Evolutionary conservation across 2,797 vertebrate genomes (phyloP).

Genomic region (Arctocebus calabarensis): DNA sequence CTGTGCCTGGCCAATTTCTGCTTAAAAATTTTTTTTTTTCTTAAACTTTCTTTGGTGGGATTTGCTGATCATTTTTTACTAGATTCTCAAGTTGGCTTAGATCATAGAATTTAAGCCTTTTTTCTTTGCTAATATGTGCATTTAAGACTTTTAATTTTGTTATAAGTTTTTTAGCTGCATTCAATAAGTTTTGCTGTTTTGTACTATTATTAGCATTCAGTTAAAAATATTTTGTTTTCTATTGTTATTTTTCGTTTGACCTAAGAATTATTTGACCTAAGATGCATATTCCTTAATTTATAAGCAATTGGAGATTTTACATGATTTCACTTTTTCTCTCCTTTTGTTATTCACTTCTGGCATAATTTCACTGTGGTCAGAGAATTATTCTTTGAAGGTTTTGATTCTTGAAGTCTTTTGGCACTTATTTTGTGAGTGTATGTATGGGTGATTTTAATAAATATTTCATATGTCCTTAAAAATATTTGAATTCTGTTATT

Average conservation of each 20-base stretch:
- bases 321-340: background rate
- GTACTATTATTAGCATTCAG: background rate
- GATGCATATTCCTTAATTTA: background rate
- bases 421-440: background rate
- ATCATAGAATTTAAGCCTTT: background rate
- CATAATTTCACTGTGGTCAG: background rate
- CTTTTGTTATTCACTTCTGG: background rate
- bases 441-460: background rate
- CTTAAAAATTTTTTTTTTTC: background rate
- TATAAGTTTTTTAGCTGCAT: background rate
- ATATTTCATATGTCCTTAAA: background rate
- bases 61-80: background rate
- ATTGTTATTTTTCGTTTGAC: background rate
- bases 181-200: background rate
- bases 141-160: conserved; percentile 4
- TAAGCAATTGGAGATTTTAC: background rate
- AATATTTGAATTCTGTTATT: conserved; percentile 34
- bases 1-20: too few species aligned
- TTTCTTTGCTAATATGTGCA: background rate
- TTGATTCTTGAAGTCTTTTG: background rate
- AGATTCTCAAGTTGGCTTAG: conserved; percentile 1
- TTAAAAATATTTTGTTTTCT: background rate
- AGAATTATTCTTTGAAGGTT: background rate
- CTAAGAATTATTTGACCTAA: background rate
- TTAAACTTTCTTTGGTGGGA: background rate